Percentiles rank a stretch among this genome's conserved stretches.
These are phyloP conservation scores for Brachyptera putata DNA, from an alignment of 2,888 invertebrate species.

Conservation along the genomic window DNA sequence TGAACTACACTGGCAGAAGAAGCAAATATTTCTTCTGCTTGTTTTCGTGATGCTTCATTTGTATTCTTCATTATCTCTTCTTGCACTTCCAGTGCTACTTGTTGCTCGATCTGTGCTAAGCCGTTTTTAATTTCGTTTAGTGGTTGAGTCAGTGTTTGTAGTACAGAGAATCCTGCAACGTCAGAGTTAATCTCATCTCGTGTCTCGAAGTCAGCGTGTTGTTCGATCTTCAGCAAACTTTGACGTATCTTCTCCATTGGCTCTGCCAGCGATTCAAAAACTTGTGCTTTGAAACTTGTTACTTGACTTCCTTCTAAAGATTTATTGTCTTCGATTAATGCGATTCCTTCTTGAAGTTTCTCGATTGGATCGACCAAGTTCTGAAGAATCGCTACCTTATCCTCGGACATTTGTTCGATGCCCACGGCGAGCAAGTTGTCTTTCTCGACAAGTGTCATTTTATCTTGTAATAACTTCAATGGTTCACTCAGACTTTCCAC, in stretches of 20 bases:
- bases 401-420: slow-evolving; percentile 9
- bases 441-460: slow-evolving; percentile 1
- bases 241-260: slow-evolving; percentile 1
- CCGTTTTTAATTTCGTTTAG: background rate
- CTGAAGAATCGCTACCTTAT: background rate
- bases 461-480: slow-evolving; percentile 1
- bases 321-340: slow-evolving; percentile 25
- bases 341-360: slow-evolving; percentile 27
- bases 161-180: background rate
- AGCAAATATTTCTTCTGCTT: too few species aligned
- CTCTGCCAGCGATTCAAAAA: slow-evolving; percentile 3
- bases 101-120: slow-evolving; percentile 8
- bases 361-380: slow-evolving; percentile 19
- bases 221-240: slow-evolving; percentile 15
- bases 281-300: background rate
- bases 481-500: slow-evolving; percentile 3
- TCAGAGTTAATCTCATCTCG: background rate
- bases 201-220: slow-evolving; percentile 10
- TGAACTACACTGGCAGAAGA: too few species aligned
- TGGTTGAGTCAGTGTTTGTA: slow-evolving; percentile 4
- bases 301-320: slow-evolving; percentile 15
- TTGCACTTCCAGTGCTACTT: background rate
- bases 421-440: slow-evolving; percentile 14
- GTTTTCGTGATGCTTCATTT: background rate
- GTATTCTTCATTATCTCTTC: background rate